These are phyloP conservation scores for Drosophila pruinosa DNA, from an alignment of 1,140 invertebrate genomes.

Conservation along the genomic window DNA sequence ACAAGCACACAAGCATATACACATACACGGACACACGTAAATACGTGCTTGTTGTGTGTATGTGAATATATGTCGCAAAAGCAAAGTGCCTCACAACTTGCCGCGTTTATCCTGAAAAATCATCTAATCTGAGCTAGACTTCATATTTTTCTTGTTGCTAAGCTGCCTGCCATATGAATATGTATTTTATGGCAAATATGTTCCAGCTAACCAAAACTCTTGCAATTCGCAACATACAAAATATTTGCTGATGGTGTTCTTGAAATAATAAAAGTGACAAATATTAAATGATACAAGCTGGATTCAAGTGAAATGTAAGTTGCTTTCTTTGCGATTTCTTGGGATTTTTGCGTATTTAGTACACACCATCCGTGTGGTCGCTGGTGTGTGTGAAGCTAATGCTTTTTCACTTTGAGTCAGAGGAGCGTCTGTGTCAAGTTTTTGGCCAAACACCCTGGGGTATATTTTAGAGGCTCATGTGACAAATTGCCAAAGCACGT, in stretches of 20 bases:
- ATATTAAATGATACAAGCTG: too few species aligned
- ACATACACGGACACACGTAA: background rate
- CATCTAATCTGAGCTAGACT: slow-evolving; percentile 78
- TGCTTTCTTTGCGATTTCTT: background rate
- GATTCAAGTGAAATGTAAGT: background rate
- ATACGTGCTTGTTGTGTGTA: slow-evolving; percentile 12
- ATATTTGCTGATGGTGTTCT: too few species aligned
- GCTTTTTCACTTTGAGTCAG: slow-evolving; percentile 42
- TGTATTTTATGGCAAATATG: slow-evolving; percentile 35
- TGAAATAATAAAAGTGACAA: too few species aligned
- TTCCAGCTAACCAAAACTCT: background rate
- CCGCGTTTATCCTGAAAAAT: slow-evolving; percentile 75
- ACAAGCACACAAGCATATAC: background rate
- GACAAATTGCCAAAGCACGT: slow-evolving; percentile 80
- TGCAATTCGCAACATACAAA: background rate
- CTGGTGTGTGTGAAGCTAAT: slow-evolving; percentile 40
- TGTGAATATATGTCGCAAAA: too few species aligned
- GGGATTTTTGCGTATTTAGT: background rate
- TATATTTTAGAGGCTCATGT: slow-evolving; percentile 82
- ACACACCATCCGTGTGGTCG: too few species aligned
- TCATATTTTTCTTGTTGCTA: slow-evolving; percentile 77
- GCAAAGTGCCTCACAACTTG: slow-evolving; percentile 53
- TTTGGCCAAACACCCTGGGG: slow-evolving; percentile 68
- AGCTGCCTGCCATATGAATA: slow-evolving; percentile 68
- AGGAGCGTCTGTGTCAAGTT: slow-evolving; percentile 27